These are phyloP conservation scores for Gadopsis marmoratus DNA, from an alignment of 2,797 vertebrate species.

Conservation along the genomic window DNA sequence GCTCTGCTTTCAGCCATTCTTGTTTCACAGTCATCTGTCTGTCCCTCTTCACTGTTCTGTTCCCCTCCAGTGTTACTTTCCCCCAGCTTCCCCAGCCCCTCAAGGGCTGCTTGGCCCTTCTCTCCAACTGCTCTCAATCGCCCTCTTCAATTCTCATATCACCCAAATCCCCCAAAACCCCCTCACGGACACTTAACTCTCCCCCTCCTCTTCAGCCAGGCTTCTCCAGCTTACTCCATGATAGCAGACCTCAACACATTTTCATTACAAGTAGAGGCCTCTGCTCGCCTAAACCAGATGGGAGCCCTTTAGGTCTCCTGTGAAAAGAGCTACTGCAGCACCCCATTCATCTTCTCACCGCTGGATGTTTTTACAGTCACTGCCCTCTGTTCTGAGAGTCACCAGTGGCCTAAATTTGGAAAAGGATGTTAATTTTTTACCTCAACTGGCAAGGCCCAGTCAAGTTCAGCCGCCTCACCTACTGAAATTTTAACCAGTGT, in stretches of 20 bases:
- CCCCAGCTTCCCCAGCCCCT: slow-evolving; percentile 1
- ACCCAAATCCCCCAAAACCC: slow-evolving; percentile 29
- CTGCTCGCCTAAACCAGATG: slow-evolving; percentile 52
- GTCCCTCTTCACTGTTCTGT: not conserved
- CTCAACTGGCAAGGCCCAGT: slow-evolving; percentile 34
- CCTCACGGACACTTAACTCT: slow-evolving; percentile 42
- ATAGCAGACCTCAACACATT: slow-evolving; percentile 52
- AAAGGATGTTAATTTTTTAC: slow-evolving; percentile 71
- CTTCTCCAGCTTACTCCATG: slow-evolving; percentile 28
- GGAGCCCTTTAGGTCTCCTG: slow-evolving; percentile 53
- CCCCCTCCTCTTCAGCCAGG: slow-evolving; percentile 29
- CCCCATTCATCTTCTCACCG: slow-evolving; percentile 63
- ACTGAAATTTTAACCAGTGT: slow-evolving; percentile 76
- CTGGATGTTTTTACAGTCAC: slow-evolving; percentile 53
- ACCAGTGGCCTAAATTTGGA: slow-evolving; percentile 70
- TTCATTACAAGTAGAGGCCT: slow-evolving; percentile 55
- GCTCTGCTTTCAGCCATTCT: slow-evolving; percentile 3
- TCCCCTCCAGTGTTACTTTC: slow-evolving; percentile 20
- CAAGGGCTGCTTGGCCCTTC: slow-evolving; percentile 8
- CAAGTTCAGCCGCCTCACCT: slow-evolving; percentile 58
- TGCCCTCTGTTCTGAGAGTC: slow-evolving; percentile 46
- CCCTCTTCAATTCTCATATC: slow-evolving; percentile 56
- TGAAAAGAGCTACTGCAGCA: slow-evolving; percentile 47
- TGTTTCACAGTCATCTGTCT: slow-evolving; percentile 1
- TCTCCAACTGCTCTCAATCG: slow-evolving; percentile 37